A percentile compares a stretch with the other conserved stretches of the same genome.
phyloP scores from a whole-genome alignment of 2,113 vertebrate genomes.

The Tinamus guttatus region DNA sequence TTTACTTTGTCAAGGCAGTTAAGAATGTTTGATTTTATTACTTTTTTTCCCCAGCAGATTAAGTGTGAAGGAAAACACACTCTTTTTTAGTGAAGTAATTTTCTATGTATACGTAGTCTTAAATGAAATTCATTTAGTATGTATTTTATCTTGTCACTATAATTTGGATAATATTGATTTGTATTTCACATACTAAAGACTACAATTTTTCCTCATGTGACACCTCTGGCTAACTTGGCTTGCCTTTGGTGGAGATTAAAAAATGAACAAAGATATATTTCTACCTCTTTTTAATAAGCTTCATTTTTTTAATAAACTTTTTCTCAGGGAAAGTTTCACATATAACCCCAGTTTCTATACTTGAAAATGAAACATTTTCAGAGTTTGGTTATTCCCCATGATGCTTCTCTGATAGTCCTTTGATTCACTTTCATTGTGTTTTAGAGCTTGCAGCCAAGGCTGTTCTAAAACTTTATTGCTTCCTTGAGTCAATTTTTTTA shows the following conservation, averaged over 20 bases:
- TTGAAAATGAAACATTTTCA: background rate
- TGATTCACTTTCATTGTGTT: background rate
- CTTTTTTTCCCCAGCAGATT: background rate
- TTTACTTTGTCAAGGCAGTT: background rate
- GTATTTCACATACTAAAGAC: background rate
- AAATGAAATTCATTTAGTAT: background rate
- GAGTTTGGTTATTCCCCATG: background rate
- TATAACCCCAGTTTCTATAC: rapidly evolving
- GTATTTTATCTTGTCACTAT: background rate
- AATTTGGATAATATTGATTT: background rate
- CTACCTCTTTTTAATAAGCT: background rate
- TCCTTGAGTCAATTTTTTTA: background rate
- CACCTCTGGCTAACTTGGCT: background rate
- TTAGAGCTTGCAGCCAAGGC: background rate
- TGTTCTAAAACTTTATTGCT: background rate
- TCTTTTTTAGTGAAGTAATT: background rate
- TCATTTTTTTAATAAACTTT: background rate
- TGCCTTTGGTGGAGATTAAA: background rate
- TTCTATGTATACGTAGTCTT: background rate
- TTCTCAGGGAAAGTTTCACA: background rate
- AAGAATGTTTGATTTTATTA: background rate
- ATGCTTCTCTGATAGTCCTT: background rate
- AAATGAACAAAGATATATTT: background rate
- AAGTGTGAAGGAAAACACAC: background rate
- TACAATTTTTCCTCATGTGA: background rate